Evolutionary conservation across 2,888 invertebrate genomes (phyloP), one percentile per base, ranked within the genome.

Genomic region (Eretmocerus hayati): DNA sequence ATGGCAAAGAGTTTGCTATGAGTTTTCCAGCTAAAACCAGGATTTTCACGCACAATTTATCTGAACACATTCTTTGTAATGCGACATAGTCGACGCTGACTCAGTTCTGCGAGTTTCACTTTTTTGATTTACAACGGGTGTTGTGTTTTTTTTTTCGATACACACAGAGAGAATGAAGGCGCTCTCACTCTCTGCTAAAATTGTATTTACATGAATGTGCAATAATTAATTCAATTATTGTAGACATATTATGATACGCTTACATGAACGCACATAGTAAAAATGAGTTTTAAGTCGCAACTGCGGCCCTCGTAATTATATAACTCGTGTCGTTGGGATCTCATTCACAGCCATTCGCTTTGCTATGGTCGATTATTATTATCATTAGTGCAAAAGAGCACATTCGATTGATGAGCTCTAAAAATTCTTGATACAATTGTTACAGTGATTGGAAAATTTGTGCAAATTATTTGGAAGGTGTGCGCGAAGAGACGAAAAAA

Each of bases 331-430:
- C 46, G 46, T 47, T 50, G 50, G 50, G 47, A 47, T 50, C 45
- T 53, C 50, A 31, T 50, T 53, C 53, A 53, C 53, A 50, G 53
- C 50, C 53, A 53, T 50, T 50, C 42, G 47, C 47, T 53, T 50
- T 53, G 50, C 53, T 46, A 48, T 52, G 48, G 48, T 52, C 48
- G 33, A 47, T 47, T 33, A 33, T 36, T 46, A 42, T n/a, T n/a
- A n/a, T n/a, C n/a, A n/a, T n/a, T n/a, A n/a, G n/a, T n/a, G n/a
- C n/a, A n/a, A n/a, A n/a, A n/a, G n/a, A n/a, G n/a, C n/a, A n/a
- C n/a, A n/a, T n/a, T n/a, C n/a, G n/a, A n/a, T n/a, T n/a, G n/a
- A n/a, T n/a, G n/a, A n/a, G n/a, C n/a, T n/a, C n/a, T n/a, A n/a
- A n/a, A n/a, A n/a, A n/a, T n/a, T n/a, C n/a, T n/a, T n/a, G n/a